phyloP scores from a whole-genome alignment of 2,888 invertebrate species.

The Plagodis pulveraria region DNA sequence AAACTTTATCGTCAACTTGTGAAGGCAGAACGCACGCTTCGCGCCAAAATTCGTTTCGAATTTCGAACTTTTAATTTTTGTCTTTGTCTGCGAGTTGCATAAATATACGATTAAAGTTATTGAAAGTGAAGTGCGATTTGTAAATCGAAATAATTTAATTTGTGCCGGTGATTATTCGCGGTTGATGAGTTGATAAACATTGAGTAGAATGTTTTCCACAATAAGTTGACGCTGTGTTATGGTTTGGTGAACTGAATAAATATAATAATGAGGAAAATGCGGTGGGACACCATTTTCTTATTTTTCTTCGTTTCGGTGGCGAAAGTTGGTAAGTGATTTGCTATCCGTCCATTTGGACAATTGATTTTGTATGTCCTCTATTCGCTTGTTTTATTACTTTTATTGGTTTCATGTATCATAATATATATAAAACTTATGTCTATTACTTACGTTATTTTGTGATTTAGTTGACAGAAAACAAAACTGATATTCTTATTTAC shows the following conservation, averaged over 20 bases:
- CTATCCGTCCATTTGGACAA: conserved; percentile 24
- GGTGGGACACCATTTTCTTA: conserved; percentile 60
- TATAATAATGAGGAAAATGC: conserved; percentile 59
- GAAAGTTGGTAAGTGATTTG: conserved; percentile 65
- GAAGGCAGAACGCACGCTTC: conserved; percentile 57
- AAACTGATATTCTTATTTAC: too few species aligned
- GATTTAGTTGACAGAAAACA: not conserved
- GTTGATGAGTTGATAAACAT: conserved; percentile 25
- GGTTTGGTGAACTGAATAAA: conserved; percentile 50
- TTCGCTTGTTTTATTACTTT: conserved; percentile 17
- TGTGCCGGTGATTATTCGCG: conserved; percentile 26
- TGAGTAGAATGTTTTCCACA: conserved; percentile 28
- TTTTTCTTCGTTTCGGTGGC: conserved; percentile 55
- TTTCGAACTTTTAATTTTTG: conserved; percentile 34
- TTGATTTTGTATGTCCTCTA: conserved; percentile 21
- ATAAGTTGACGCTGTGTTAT: conserved; percentile 40
- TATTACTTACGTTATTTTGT: not conserved
- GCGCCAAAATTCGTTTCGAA: conserved; percentile 58
- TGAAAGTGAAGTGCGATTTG: conserved; percentile 29
- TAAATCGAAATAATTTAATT: conserved; percentile 14
- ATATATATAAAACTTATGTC: conserved; percentile 3
- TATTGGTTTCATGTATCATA: conserved; percentile 6
- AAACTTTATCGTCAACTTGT: conserved; percentile 53
- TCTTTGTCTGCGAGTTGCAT: conserved; percentile 16
- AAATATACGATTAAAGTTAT: conserved; percentile 17